phyloP scores from a whole-genome alignment of 2,113 vertebrate species.

The Phalacrocorax aristotelis region DNA sequence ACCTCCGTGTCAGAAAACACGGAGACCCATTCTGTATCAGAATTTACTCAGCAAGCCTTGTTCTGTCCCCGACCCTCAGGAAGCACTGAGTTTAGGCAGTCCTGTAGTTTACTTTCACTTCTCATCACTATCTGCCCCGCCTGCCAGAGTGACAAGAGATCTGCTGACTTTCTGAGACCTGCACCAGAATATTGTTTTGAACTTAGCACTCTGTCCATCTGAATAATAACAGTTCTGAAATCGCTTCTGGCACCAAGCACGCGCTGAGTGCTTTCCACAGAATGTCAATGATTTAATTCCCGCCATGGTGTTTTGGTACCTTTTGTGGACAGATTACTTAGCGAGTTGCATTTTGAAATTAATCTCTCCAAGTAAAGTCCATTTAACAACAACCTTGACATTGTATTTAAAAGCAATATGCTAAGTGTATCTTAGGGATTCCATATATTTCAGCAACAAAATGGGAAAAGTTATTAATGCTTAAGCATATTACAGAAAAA shows the following conservation, averaged over 20 bases:
- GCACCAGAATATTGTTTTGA: background rate
- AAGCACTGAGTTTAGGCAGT: background rate
- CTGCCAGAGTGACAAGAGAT: background rate
- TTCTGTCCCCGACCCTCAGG: background rate
- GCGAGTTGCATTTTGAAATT: background rate
- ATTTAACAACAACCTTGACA: background rate
- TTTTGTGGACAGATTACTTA: background rate
- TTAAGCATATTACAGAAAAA: background rate
- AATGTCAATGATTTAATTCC: background rate
- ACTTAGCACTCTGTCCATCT: background rate
- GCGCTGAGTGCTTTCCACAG: background rate
- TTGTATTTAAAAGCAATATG: background rate
- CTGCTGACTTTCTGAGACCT: background rate
- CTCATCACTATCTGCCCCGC: background rate
- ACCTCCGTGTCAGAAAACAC: background rate
- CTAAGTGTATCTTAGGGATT: background rate
- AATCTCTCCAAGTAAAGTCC: background rate
- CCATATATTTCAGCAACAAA: background rate
- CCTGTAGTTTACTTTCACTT: background rate
- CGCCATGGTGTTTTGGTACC: background rate
- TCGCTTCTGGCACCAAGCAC: accelerated
- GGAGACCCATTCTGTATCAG: accelerated
- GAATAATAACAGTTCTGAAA: background rate
- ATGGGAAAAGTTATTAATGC: background rate
- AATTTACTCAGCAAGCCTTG: background rate